These are phyloP conservation scores for Gallirallus australis DNA, from an alignment of 2,797 vertebrate species.

Conservation along the genomic window DNA sequence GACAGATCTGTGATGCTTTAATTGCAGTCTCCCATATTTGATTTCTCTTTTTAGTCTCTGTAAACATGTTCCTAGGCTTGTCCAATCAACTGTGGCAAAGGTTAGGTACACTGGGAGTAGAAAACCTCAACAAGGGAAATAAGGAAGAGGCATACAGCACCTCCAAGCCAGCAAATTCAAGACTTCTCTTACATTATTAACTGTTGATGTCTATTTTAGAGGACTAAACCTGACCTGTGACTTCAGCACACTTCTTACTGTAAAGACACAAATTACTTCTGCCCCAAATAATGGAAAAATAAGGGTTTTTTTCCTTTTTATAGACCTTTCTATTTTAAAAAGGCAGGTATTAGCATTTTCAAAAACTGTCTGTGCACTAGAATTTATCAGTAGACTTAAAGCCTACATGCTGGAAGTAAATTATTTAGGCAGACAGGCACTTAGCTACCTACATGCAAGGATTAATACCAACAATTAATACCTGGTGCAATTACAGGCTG, in stretches of 20 bases:
- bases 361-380: not conserved
- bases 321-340: not conserved
- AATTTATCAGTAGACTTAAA: not conserved
- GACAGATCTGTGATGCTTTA: not conserved
- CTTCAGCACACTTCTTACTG: not conserved
- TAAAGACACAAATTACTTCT: not conserved
- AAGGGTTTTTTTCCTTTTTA: not conserved
- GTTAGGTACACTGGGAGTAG: not conserved
- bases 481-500: not conserved
- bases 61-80: not conserved
- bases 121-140: not conserved
- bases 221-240: not conserved
- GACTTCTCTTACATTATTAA: not conserved
- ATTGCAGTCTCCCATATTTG: not conserved
- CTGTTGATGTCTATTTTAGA: not conserved
- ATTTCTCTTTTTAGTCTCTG: not conserved
- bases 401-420: not conserved
- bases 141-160: not conserved
- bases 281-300: not conserved
- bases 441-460: not conserved
- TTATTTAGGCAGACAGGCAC: not conserved
- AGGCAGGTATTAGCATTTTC: not conserved
- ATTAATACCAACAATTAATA: conserved; percentile 32
- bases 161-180: not conserved
- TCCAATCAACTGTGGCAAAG: conserved; percentile 3